Evolutionary conservation across 2,888 invertebrate genomes (phyloP), one percentile per base, ranked within the genome.

Genomic region (Cantharis rufa): DNA sequence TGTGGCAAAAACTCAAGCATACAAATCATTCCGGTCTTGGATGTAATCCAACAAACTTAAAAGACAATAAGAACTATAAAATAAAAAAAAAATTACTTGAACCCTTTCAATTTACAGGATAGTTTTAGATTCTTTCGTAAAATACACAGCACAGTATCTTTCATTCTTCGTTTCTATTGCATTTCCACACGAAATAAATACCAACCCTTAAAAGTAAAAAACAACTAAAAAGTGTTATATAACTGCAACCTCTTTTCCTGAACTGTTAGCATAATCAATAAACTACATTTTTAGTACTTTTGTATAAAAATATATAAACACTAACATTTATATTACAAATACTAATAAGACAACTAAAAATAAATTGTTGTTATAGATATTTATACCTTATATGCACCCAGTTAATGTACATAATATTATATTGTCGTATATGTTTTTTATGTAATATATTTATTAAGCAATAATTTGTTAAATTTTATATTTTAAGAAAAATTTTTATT

Each of bases 91-190:
- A 72, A 78, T 69, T 75, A 72, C 78, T 62, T 70, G 48, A 72
- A 72, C 72, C 73, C 73, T 72, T 76, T 72, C 76, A 74, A 78
- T 78, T 78, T 78, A 76, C 73, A 72, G 28, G 62, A 73, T 63
- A 73, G 73, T 78, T 78, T 69, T 69, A 75, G 73, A 74, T 72
- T 74, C 76, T 75, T 74, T 73, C 63, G 71, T 72, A 78, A 48
- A n/a, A 48, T 48, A 48, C 2, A 48, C n/a, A 48, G 48, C 48
- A 9, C 4, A 5, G 48, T 48, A 48, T 48, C 7, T 48, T 48
- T 48, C n/a, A n/a, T 48, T 48, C n/a, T 7, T 48, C 48, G 48
- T 48, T 48, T 48, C 48, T 48, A n/a, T 48, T 48, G 48, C 48
- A 48, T 2, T 48, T 48, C 48, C n/a, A 48, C 48, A 7, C n/a